Conservation (phyloP, 2,888 invertebrate genomes). For the Hedya salicella region DNA sequence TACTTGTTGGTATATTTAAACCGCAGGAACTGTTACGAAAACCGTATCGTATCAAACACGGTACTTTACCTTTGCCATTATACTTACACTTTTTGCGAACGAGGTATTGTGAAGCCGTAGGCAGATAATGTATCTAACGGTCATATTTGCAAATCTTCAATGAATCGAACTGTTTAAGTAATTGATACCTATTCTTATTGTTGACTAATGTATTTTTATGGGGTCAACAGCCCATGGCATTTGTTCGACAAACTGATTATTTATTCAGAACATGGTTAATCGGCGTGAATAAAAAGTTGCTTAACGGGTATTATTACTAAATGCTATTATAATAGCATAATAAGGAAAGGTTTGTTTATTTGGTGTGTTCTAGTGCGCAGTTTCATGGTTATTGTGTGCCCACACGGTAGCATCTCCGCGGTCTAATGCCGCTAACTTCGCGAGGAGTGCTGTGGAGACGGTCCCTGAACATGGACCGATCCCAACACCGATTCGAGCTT, state of each 20-base stretch:
- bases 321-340: conserved; percentile 5
- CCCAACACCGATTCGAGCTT: conserved; percentile 87
- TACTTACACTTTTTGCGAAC: conserved; percentile 16
- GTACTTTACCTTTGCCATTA: background rate
- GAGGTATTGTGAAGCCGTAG: conserved; percentile 45
- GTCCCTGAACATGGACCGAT: conserved; percentile 74
- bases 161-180: conserved; percentile 65
- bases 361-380: conserved; percentile 63
- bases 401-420: conserved; percentile 67
- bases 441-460: conserved; percentile 72
- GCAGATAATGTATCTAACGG: conserved; percentile 55
- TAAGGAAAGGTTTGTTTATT: conserved; percentile 13
- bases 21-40: background rate
- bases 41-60: conserved; percentile 15
- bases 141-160: conserved; percentile 51
- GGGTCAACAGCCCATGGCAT: conserved; percentile 71
- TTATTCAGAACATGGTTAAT: conserved; percentile 64
- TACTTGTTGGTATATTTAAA: too few species aligned
- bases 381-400: conserved; percentile 61
- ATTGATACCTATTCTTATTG: conserved; percentile 70
- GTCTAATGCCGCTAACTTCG: conserved; percentile 59
- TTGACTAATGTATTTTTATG: conserved; percentile 63
- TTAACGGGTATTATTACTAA: conserved; percentile 28
- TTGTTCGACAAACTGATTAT: conserved; percentile 65
- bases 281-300: conserved; percentile 41